Percentiles rank a stretch among this genome's conserved stretches.
phyloP scores from a whole-genome alignment of 2,797 vertebrate species.

The Pristis pectinata region DNA sequence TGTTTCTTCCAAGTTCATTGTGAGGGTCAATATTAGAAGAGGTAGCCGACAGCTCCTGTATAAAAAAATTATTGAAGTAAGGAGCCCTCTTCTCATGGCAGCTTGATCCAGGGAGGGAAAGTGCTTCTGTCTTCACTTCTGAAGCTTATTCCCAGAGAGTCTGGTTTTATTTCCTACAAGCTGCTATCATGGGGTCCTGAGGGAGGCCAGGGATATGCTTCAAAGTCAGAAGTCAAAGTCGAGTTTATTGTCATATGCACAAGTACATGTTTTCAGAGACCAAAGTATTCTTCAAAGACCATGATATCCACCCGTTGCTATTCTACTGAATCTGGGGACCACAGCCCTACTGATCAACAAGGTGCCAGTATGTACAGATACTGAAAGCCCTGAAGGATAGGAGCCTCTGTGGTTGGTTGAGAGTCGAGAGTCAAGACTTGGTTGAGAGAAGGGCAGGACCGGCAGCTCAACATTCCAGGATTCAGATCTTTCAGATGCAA shows the following conservation, averaged over 20 bases:
- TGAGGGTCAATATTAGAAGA: background rate
- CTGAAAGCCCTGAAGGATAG: background rate
- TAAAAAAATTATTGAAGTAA: background rate
- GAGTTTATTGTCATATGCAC: no score
- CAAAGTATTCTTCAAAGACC: background rate
- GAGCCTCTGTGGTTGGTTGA: background rate
- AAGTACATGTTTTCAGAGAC: no score
- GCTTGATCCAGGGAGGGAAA: no score
- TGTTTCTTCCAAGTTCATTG: background rate
- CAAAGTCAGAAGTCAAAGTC: no score
- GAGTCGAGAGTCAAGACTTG: no score
- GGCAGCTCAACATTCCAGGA: no score
- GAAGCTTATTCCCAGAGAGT: background rate
- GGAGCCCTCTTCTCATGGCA: background rate
- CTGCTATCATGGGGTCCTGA: background rate
- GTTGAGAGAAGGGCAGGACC: no score
- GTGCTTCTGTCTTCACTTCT: no score
- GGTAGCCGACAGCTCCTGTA: background rate
- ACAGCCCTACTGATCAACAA: background rate
- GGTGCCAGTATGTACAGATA: background rate
- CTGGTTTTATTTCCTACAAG: background rate
- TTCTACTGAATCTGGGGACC: background rate
- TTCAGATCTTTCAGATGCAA: no score
- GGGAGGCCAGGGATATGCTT: background rate
- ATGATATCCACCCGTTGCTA: background rate